phyloP scores from a whole-genome alignment of 2,888 invertebrate genomes.

The Nemotelus pantherinus region DNA sequence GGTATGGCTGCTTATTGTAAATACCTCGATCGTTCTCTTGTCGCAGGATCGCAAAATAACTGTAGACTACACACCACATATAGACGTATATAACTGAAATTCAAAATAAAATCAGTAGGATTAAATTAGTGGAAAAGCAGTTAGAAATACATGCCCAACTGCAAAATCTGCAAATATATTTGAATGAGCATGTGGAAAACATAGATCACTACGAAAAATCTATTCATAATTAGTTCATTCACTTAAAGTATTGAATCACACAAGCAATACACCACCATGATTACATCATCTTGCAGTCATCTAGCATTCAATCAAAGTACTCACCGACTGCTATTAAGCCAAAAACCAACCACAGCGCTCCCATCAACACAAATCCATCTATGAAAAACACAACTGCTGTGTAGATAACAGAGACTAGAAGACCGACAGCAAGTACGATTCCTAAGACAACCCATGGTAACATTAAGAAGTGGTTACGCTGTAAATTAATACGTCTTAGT shows the following conservation, averaged over 20 bases:
- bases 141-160: constrained; percentile 5
- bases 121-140: background rate
- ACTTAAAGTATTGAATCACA: no score
- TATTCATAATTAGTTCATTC: no score
- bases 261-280: no score
- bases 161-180: background rate
- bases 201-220: constrained; percentile 1
- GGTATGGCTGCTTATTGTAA: constrained; percentile 79
- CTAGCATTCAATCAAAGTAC: constrained; percentile 53
- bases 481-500: constrained; percentile 50
- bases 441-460: constrained; percentile 86
- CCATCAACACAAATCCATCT: constrained; percentile 69
- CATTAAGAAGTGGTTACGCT: constrained; percentile 85
- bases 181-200: background rate
- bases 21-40: constrained; percentile 77
- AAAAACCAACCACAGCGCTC: constrained; percentile 70
- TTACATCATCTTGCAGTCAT: no score
- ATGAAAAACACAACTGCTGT: constrained; percentile 80
- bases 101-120: constrained; percentile 46
- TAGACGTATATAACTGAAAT: constrained; percentile 80
- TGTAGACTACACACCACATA: constrained; percentile 86
- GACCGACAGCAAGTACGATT: constrained; percentile 79
- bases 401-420: constrained; percentile 82
- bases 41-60: constrained; percentile 77
- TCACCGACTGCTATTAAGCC: constrained; percentile 73